phyloP scores from a whole-genome alignment of 1,140 invertebrate genomes.

The Oryzaephilus surinamensis region DNA sequence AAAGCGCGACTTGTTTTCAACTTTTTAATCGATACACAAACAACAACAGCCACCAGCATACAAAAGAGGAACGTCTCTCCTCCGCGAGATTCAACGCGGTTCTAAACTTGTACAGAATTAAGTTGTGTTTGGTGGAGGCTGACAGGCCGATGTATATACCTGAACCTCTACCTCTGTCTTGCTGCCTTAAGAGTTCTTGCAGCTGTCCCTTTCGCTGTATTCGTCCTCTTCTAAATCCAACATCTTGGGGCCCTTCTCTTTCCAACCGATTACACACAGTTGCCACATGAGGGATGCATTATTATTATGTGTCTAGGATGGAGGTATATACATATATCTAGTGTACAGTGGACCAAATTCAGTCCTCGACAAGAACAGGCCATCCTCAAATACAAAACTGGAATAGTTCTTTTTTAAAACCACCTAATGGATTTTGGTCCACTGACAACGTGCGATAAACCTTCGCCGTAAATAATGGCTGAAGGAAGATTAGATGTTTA shows the following conservation, averaged over 20 bases:
- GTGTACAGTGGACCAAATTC: slow-evolving; percentile 3
- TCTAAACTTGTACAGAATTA: slow-evolving; percentile 14
- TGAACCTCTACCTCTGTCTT: slow-evolving; percentile 1
- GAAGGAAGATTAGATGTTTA: too few relatives aligned
- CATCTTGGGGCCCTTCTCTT: slow-evolving; percentile 13
- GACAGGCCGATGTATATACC: slow-evolving; percentile 16
- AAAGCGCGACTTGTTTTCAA: too few relatives aligned
- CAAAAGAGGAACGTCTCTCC: slow-evolving; percentile 8
- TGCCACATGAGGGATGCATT: slow-evolving; percentile 16
- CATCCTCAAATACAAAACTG: too few relatives aligned
- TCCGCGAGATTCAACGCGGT: slow-evolving; percentile 11
- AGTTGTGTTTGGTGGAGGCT: slow-evolving; percentile 18
- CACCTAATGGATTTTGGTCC: slow-evolving; percentile 4
- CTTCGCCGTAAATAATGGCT: too few relatives aligned
- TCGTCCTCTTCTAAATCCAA: slow-evolving; percentile 10
- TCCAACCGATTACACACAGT: slow-evolving; percentile 8
- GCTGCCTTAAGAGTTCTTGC: neutral
- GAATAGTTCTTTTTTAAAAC: too few relatives aligned
- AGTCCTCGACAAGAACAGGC: neutral
- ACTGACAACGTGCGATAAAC: neutral
- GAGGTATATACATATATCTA: too few relatives aligned
- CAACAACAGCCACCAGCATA: neutral
- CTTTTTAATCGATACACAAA: slow-evolving; percentile 1
- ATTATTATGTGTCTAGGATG: slow-evolving; percentile 9
- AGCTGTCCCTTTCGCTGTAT: slow-evolving; percentile 8